phyloP scores from a whole-genome alignment of 2,113 vertebrate genomes.

The Paracanthobrama guichenoti region DNA sequence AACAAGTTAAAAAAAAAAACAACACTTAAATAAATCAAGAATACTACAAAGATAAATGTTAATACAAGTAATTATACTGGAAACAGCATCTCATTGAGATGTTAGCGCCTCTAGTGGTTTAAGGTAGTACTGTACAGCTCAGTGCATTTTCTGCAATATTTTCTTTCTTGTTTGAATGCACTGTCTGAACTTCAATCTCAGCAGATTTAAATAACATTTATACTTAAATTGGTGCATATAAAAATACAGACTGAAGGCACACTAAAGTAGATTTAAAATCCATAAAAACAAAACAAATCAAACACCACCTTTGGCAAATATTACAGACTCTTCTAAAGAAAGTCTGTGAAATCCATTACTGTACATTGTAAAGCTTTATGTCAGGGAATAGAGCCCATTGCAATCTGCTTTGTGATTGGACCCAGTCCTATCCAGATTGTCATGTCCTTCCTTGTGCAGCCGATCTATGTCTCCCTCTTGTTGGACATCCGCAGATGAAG shows the following conservation, averaged over 20 bases:
- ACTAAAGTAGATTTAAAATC: background rate
- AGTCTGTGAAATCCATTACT: conserved; percentile 19
- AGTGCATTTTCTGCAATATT: background rate
- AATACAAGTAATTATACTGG: background rate
- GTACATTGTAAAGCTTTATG: conserved; percentile 33
- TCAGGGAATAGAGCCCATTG: background rate
- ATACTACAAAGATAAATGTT: background rate
- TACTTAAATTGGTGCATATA: background rate
- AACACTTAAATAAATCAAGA: background rate
- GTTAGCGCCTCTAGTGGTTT: background rate
- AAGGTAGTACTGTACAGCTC: background rate
- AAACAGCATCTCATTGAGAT: background rate
- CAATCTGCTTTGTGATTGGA: conserved; percentile 1
- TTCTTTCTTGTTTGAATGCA: background rate
- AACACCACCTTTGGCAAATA: background rate
- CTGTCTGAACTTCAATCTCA: background rate
- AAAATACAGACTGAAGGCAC: background rate
- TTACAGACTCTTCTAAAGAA: background rate
- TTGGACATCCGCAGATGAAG: conserved; percentile 65
- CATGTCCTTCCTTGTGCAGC: conserved; percentile 24
- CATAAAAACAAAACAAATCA: background rate
- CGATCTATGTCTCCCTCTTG: conserved; percentile 51
- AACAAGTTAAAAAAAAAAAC: background rate
- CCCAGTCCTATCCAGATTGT: background rate
- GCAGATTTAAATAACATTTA: background rate